Conservation (phyloP, 2,797 vertebrate species). For the Limosa lapponica region DNA sequence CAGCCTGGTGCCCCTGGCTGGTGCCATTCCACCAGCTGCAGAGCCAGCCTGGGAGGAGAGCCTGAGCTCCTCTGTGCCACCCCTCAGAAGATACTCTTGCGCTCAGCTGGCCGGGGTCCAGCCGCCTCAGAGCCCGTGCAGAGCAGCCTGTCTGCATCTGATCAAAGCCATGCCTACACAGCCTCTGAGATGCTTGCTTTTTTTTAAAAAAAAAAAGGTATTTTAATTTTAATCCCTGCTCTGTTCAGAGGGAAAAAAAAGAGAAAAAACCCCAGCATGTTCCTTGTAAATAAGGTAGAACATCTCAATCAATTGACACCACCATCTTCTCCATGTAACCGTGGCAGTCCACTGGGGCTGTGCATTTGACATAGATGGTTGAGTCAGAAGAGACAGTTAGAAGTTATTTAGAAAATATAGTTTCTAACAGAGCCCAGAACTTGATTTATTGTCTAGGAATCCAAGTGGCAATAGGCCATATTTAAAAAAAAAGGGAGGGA, state of each 20-base stretch:
- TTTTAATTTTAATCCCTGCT: not conserved
- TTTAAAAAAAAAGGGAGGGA: not conserved
- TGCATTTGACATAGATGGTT: not conserved
- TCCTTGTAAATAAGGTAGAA: not conserved
- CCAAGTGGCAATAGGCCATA: not conserved
- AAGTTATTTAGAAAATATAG: not conserved
- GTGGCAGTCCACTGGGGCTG: not conserved
- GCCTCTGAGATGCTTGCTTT: not conserved
- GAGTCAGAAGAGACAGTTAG: not conserved
- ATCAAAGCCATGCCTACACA: not conserved
- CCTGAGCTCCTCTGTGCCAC: not conserved
- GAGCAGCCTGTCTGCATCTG: not conserved
- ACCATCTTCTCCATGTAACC: not conserved
- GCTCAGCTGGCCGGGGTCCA: not conserved
- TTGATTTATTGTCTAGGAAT: not conserved
- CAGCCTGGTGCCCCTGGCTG: not conserved
- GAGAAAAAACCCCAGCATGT: not conserved
- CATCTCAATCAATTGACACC: not conserved
- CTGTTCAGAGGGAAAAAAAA: not conserved
- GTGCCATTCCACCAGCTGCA: rapidly evolving
- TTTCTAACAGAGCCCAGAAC: not conserved
- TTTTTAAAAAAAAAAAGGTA: not conserved
- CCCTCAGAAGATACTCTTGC: not conserved
- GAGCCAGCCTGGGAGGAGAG: not conserved
- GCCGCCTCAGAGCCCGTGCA: rapidly evolving